Conservation (phyloP, 2,113 vertebrate genomes). For the Elanoides forficatus region DNA sequence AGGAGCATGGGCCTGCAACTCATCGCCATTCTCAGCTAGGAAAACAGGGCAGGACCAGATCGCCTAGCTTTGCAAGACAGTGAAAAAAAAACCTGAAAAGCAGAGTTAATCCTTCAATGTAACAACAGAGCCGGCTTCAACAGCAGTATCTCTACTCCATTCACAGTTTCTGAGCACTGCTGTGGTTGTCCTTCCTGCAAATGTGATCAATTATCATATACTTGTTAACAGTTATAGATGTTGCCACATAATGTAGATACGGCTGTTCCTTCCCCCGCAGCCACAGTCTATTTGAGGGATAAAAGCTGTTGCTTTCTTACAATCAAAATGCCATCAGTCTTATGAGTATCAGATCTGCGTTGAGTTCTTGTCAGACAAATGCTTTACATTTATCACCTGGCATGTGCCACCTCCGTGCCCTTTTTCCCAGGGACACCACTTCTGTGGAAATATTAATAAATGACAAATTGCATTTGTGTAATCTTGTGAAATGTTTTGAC, state of each 20-base stretch:
- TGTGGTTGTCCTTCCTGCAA: background rate
- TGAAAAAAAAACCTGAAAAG: background rate
- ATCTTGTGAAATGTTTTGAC: constrained; percentile 79
- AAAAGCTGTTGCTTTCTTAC: constrained; percentile 35
- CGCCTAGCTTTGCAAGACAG: background rate
- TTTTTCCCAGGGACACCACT: constrained; percentile 61
- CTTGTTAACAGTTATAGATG: constrained; percentile 20
- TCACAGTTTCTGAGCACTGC: background rate
- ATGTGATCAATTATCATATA: constrained; percentile 21
- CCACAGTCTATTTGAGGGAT: background rate
- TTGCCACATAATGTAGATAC: constrained; percentile 16
- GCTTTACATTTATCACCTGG: constrained; percentile 60
- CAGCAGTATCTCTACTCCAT: background rate
- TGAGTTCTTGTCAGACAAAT: background rate
- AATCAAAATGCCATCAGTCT: constrained; percentile 54
- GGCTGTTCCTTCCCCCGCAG: constrained; percentile 13
- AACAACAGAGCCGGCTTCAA: background rate
- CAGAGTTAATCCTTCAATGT: background rate
- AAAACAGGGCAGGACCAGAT: background rate
- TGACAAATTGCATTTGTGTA: constrained; percentile 70
- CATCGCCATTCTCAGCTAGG: background rate
- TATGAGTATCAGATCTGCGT: background rate
- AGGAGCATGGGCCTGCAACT: background rate
- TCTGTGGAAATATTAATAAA: constrained; percentile 68
- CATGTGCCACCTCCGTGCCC: constrained; percentile 49